Conservation (phyloP, 2,888 invertebrate species). For the Latheticus oryzae region DNA sequence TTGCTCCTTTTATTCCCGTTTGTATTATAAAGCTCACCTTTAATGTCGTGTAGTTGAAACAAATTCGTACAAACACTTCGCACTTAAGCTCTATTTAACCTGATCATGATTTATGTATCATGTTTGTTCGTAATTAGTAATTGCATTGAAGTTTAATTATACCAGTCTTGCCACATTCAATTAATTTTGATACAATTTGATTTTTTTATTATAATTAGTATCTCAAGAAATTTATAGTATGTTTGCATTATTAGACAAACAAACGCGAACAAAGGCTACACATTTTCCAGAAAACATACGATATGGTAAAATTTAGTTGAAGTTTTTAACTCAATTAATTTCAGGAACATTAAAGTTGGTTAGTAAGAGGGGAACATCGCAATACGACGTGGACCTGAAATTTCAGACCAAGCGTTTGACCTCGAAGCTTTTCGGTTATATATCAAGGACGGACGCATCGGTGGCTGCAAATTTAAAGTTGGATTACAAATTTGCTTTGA, state of each 20-base stretch:
- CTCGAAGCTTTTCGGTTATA: slow-evolving; percentile 79
- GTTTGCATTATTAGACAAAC: background rate
- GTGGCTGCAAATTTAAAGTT: slow-evolving; percentile 72
- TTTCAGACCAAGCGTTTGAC: slow-evolving; percentile 83
- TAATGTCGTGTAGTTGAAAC: background rate
- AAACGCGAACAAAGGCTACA: background rate
- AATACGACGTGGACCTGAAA: slow-evolving; percentile 80
- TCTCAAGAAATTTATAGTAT: background rate
- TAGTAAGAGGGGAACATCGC: slow-evolving; percentile 77
- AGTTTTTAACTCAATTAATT: slow-evolving; percentile 33
- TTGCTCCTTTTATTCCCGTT: slow-evolving; percentile 6
- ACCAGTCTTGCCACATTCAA: background rate
- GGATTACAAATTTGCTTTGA: slow-evolving; percentile 75
- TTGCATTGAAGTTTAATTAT: background rate
- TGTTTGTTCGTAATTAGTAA: background rate
- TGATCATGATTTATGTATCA: slow-evolving; percentile 5
- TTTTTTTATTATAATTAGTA: background rate
- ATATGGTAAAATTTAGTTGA: slow-evolving; percentile 15
- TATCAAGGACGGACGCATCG: slow-evolving; percentile 64
- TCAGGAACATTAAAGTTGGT: slow-evolving; percentile 72
- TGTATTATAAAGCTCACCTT: slow-evolving; percentile 4
- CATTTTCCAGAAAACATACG: slow-evolving; percentile 15
- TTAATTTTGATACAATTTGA: too few species aligned
- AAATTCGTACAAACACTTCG: slow-evolving; percentile 4
- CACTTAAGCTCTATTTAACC: too few species aligned